Conservation (phyloP, 1,140 invertebrate species). For the Globodera ellingtonae region DNA sequence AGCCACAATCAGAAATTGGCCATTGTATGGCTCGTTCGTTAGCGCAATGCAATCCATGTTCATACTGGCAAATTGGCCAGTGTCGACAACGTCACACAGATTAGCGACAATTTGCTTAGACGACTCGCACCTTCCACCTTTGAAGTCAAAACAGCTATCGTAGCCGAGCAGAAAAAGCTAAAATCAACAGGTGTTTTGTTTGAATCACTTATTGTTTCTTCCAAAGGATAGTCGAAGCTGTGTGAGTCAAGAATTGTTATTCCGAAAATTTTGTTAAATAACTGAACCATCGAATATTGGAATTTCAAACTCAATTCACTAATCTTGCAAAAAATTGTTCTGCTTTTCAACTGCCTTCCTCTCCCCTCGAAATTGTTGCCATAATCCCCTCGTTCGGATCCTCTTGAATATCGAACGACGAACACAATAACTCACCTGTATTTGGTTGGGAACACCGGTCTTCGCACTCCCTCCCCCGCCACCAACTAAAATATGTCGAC, state of each 20-base stretch:
- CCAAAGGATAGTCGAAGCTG: too few species aligned
- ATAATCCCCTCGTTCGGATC: too few species aligned
- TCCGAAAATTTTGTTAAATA: too few species aligned
- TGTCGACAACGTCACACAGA: slow-evolving; percentile 28
- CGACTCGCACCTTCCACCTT: background rate
- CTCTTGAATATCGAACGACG: background rate
- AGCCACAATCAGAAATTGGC: slow-evolving; percentile 32
- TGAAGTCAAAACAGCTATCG: slow-evolving; percentile 6
- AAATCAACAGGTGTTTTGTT: slow-evolving; percentile 1
- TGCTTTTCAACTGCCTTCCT: too few species aligned
- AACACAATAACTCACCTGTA: slow-evolving; percentile 70
- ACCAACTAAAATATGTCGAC: slow-evolving; percentile 86
- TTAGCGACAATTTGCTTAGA: slow-evolving; percentile 12
- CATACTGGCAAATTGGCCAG: slow-evolving; percentile 31
- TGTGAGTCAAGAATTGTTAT: too few species aligned
- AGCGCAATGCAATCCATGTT: slow-evolving; percentile 36
- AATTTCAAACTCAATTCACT: slow-evolving; percentile 15
- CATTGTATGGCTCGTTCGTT: slow-evolving; percentile 18
- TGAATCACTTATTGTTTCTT: background rate
- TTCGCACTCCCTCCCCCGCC: slow-evolving; percentile 91
- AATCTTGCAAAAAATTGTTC: background rate
- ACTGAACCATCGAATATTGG: too few species aligned
- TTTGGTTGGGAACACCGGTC: slow-evolving; percentile 91
- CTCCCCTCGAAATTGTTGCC: too few species aligned
- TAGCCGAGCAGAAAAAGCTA: slow-evolving; percentile 38